Evolutionary conservation across 2,797 vertebrate species (phyloP), one percentile per base, ranked within the genome.

Genomic region (Alcedo atthis): DNA sequence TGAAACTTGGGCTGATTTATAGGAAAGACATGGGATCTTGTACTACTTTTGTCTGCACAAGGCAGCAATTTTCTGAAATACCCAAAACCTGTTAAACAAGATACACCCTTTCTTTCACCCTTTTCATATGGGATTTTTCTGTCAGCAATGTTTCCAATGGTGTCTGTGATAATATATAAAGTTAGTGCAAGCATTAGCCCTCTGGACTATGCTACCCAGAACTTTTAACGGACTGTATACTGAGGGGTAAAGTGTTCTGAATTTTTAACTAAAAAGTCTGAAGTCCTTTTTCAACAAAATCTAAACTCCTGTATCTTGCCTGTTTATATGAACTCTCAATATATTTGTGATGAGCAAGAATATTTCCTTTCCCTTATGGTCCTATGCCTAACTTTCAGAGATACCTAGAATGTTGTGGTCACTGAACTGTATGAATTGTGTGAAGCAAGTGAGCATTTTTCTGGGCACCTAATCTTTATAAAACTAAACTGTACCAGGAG

Each of bases 351-450:
- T 51, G 10, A 76, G 43, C 30, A 77, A 78, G 55, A 80, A 12
- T 40, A 42, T 42, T 77, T 85, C 20, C 17, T 26, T 40, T 76
- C 54, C 3, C 14, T 53, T 63, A 33, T 1, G 0, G 11, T 51
- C 24, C 35, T 64, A 30, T 64, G 54, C 17, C 75, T 57, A 48
- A 62, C 33, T 79, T 77, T 86, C 20, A 43, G 67, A 51, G 78
- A 25, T 84, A 71, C 37, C 64, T 93, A 89, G 61, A 82, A 71
- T 71, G n/a, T 33, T 64, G n/a, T 75, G 71, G 75, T 85, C 28
- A 71, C 66, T 88, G 79, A 94, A 85, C 77, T 79, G 24, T 61
- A 30, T n/a, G 30, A 94, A 83, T 77, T 76, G 24, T 61, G 32
- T 35, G 33, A 61, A 81, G 61, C 55, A 43, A 30, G 12, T 85